Percentiles rank a stretch among this genome's conserved stretches.
These are phyloP conservation scores for Perca schrenkii DNA, from an alignment of 2,113 vertebrate species.

Conservation along the genomic window DNA sequence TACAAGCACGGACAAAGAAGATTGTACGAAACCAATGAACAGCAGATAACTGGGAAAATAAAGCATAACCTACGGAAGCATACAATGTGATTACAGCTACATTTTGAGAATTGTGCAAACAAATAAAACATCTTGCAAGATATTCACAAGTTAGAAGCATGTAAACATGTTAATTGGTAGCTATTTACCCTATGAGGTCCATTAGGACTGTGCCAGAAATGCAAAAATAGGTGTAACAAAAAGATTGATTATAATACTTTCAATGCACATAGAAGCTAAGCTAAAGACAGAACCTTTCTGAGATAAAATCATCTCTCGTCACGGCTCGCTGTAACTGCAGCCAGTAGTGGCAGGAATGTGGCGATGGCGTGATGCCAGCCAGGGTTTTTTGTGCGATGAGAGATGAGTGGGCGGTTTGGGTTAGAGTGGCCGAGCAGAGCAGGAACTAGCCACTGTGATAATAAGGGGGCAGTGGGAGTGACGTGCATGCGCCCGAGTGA, in stretches of 20 bases:
- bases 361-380: conserved; percentile 13
- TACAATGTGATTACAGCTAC: background rate
- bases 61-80: background rate
- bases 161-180: background rate
- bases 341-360: conserved; percentile 30
- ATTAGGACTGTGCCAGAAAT: background rate
- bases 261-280: background rate
- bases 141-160: background rate
- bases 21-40: background rate
- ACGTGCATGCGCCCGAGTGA: background rate
- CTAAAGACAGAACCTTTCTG: background rate
- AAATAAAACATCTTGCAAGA: background rate
- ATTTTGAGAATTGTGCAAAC: background rate
- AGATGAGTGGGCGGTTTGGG: conserved; percentile 37
- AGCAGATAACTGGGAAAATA: background rate
- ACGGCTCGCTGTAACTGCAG: background rate
- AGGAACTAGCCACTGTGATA: conserved; percentile 11
- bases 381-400: conserved; percentile 2
- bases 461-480: conserved; percentile 14
- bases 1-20: background rate
- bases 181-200: background rate
- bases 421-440: conserved; percentile 6
- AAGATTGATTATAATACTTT: background rate
- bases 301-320: conserved; percentile 35
- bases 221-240: background rate